Percentiles rank a stretch among this genome's conserved stretches.
Conservation (phyloP, 2,888 invertebrate genomes). For the Phlogophora meticulosa region DNA sequence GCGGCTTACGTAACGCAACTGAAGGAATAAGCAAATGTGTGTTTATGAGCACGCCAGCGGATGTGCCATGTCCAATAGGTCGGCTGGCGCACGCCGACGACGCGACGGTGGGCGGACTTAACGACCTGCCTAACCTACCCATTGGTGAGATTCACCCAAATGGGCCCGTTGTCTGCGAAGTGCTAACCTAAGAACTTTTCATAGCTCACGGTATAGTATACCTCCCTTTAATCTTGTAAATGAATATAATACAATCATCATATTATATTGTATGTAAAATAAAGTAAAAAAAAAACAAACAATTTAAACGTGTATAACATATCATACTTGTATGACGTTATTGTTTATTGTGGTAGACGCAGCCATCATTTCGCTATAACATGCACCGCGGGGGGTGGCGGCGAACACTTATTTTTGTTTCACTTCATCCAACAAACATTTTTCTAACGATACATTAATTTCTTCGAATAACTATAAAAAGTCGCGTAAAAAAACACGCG, state of each 20-base stretch:
- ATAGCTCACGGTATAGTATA: slow-evolving; percentile 52
- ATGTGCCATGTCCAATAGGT: slow-evolving; percentile 61
- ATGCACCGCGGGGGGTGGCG: slow-evolving; percentile 45
- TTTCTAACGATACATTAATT: slow-evolving; percentile 46
- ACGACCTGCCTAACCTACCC: slow-evolving; percentile 68
- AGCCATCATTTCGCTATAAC: slow-evolving; percentile 45
- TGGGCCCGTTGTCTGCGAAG: slow-evolving; percentile 75
- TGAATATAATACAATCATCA: not conserved
- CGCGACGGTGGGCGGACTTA: slow-evolving; percentile 68
- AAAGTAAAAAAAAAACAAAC: not conserved
- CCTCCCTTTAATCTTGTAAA: not conserved
- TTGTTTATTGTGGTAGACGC: slow-evolving; percentile 37
- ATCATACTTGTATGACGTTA: slow-evolving; percentile 33
- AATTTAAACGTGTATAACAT: not conserved
- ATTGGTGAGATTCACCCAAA: slow-evolving; percentile 82
- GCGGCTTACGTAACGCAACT: slow-evolving; percentile 57
- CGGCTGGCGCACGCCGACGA: slow-evolving; percentile 53
- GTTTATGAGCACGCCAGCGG: slow-evolving; percentile 66
- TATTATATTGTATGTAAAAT: not conserved
- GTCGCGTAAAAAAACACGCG: slow-evolving; percentile 26
- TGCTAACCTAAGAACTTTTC: slow-evolving; percentile 71
- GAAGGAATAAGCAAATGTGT: slow-evolving; percentile 59
- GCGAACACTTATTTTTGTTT: slow-evolving; percentile 39
- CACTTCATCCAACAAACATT: slow-evolving; percentile 34
- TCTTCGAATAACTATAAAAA: slow-evolving; percentile 50